These are phyloP conservation scores for Xanthostigma xanthostigma DNA, from an alignment of 2,888 invertebrate genomes.

Conservation along the genomic window DNA sequence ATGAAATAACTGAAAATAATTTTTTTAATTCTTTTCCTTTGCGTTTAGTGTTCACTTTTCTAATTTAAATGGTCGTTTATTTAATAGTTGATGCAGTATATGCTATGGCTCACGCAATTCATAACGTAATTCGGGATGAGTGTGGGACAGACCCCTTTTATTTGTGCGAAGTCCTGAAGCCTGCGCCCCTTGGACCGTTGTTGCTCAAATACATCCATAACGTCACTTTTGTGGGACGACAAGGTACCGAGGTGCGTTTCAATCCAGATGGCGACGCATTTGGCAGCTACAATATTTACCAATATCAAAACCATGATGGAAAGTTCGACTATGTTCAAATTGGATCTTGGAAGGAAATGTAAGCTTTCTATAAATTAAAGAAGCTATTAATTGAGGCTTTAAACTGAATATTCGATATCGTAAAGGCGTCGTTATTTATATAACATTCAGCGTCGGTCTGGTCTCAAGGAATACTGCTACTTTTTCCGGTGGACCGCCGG, in stretches of 20 bases:
- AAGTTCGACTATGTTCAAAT: constrained; percentile 41
- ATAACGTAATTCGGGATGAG: constrained; percentile 41
- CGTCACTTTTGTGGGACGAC: constrained; percentile 26
- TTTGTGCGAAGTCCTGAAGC: constrained; percentile 30
- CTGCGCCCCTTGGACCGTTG: constrained; percentile 36
- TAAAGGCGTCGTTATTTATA: too few species aligned
- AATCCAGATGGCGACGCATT: constrained; percentile 52
- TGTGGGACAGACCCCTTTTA: constrained; percentile 31
- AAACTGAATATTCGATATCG: not conserved
- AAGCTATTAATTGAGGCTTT: not conserved
- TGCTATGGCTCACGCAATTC: constrained; percentile 56
- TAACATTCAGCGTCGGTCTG: too few species aligned
- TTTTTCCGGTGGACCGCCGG: too few species aligned
- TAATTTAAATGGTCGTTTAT: constrained; percentile 2
- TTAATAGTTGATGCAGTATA: constrained; percentile 56
- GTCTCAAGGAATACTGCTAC: too few species aligned
- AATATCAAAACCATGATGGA: constrained; percentile 39
- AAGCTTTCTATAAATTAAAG: constrained; percentile 17
- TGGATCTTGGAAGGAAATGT: constrained; percentile 42
- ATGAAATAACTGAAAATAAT: too few species aligned
- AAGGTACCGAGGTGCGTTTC: constrained; percentile 30
- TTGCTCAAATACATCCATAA: constrained; percentile 46
- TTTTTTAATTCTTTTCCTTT: too few species aligned
- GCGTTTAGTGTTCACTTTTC: too few species aligned
- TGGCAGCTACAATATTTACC: constrained; percentile 54